These are phyloP conservation scores for Leptinotarsa peninsularis DNA, from an alignment of 2,888 invertebrate genomes.

Conservation along the genomic window DNA sequence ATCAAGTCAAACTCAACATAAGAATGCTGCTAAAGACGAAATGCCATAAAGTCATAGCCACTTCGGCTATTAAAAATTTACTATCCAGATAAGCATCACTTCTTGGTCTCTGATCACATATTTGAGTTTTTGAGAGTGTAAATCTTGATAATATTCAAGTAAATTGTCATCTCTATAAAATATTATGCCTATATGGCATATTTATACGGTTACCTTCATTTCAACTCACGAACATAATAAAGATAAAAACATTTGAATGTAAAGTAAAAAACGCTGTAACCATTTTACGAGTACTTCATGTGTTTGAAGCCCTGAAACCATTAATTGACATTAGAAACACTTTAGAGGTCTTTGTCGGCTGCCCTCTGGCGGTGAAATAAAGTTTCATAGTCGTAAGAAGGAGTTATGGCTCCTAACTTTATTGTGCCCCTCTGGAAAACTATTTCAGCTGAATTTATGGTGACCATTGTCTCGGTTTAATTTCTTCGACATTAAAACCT, in stretches of 20 bases:
- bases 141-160: slow-evolving; percentile 2
- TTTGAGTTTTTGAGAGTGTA: not conserved
- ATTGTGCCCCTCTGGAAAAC: slow-evolving; percentile 33
- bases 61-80: not conserved
- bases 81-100: not conserved
- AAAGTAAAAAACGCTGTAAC: slow-evolving; percentile 39
- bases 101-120: not conserved
- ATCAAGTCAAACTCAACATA: not conserved
- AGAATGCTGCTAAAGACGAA: not conserved
- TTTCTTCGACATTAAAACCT: slow-evolving; percentile 28
- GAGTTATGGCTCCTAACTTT: slow-evolving; percentile 44
- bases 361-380: slow-evolving; percentile 53
- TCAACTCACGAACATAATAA: slow-evolving; percentile 24
- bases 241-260: slow-evolving; percentile 34
- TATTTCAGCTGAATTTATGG: slow-evolving; percentile 38
- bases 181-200: slow-evolving; percentile 13
- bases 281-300: slow-evolving; percentile 40
- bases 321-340: slow-evolving; percentile 64
- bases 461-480: slow-evolving; percentile 40
- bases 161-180: slow-evolving; percentile 19
- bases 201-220: slow-evolving; percentile 17
- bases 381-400: slow-evolving; percentile 47
- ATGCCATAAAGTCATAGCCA: not conserved
- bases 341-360: slow-evolving; percentile 61
- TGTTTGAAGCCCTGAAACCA: slow-evolving; percentile 48